phyloP scores from a whole-genome alignment of 2,113 vertebrate genomes.

The Entomyzon cyanotis region DNA sequence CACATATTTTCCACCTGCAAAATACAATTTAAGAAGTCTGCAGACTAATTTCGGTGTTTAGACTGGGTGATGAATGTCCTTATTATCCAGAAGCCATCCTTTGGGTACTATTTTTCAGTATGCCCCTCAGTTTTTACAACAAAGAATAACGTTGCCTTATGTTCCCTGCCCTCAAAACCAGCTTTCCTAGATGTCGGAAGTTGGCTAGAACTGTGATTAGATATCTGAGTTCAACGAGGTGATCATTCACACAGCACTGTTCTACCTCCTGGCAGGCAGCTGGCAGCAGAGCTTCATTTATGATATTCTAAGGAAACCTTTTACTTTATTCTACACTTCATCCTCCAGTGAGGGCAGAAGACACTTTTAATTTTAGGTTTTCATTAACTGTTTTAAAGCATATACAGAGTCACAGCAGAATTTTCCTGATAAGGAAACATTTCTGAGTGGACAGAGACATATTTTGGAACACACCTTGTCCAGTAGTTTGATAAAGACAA shows the following conservation, averaged over 20 bases:
- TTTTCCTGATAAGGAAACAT: not conserved
- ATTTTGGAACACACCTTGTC: not conserved
- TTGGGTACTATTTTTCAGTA: not conserved
- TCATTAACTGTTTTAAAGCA: not conserved
- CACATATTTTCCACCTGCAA: not conserved
- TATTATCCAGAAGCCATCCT: not conserved
- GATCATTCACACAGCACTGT: not conserved
- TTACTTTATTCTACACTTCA: not conserved
- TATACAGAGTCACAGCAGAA: not conserved
- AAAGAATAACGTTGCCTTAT: not conserved
- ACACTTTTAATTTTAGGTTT: not conserved
- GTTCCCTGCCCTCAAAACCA: not conserved
- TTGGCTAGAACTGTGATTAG: not conserved
- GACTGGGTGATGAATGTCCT: not conserved
- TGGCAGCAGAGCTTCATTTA: constrained; percentile 3
- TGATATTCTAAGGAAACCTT: not conserved
- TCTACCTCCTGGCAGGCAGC: not conserved
- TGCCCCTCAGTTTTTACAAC: not conserved
- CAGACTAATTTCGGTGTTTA: not conserved
- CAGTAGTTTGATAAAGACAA: not conserved
- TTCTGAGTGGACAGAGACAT: not conserved
- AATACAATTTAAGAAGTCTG: not conserved
- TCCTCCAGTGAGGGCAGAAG: not conserved
- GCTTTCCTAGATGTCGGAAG: not conserved
- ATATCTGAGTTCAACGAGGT: not conserved